Percentiles rank a stretch among this genome's conserved stretches.
phyloP scores from a whole-genome alignment of 2,797 vertebrate species.

The Eupleurogrammus muticus region DNA sequence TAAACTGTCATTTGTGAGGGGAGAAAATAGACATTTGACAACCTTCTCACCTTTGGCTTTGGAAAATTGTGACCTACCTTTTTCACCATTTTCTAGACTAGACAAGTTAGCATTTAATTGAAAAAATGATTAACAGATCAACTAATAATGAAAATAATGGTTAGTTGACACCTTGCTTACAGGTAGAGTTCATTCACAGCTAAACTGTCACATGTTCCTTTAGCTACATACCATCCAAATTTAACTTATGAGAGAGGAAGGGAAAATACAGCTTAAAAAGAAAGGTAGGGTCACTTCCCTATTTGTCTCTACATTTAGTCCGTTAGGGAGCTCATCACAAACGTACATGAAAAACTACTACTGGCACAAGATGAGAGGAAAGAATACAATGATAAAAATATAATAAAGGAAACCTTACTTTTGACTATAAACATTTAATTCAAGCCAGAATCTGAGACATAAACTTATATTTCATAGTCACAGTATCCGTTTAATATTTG shows the following conservation, averaged over 20 bases:
- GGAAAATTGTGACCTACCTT: too few species aligned
- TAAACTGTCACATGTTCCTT: slow-evolving; percentile 40
- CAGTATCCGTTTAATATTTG: background rate
- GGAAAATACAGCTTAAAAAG: slow-evolving; percentile 59
- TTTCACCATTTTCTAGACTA: too few species aligned
- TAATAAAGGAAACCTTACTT: background rate
- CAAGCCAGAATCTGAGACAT: background rate
- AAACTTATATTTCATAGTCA: background rate
- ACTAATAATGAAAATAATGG: background rate
- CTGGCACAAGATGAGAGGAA: slow-evolving; percentile 11
- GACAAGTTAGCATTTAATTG: too few species aligned
- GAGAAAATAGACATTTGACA: too few species aligned
- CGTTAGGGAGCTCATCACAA: slow-evolving; percentile 28
- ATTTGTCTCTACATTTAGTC: slow-evolving; percentile 47
- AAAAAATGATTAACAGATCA: too few species aligned
- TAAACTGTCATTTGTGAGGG: too few species aligned
- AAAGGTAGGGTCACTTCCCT: slow-evolving; percentile 54
- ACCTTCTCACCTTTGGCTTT: too few species aligned
- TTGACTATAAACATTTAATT: background rate
- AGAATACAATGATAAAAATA: background rate
- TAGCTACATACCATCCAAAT: slow-evolving; percentile 41
- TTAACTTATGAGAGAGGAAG: slow-evolving; percentile 70
- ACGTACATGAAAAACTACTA: slow-evolving; percentile 21
- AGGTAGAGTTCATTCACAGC: slow-evolving; percentile 5
- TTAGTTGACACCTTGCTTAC: background rate